A percentile compares a stretch with the other conserved stretches of the same genome.
These are phyloP conservation scores for Platyrinchus mystaceus DNA, from an alignment of 2,797 vertebrate genomes.

Conservation along the genomic window DNA sequence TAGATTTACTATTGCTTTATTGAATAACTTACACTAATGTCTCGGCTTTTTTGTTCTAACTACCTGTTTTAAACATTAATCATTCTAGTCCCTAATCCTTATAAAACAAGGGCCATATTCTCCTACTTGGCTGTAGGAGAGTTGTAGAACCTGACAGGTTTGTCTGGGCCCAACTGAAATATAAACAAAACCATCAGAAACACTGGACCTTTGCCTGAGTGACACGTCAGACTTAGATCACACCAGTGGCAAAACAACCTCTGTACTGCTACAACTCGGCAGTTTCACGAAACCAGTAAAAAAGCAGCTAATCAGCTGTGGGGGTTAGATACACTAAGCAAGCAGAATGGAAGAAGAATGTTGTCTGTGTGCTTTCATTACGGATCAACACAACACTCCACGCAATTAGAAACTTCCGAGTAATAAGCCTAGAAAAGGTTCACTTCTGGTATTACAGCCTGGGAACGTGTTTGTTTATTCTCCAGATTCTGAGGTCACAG, in stretches of 20 bases:
- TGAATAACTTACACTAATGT: neutral
- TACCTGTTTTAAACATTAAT: neutral
- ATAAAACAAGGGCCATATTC: neutral
- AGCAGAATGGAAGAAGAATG: neutral
- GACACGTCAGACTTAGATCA: slow-evolving; percentile 43
- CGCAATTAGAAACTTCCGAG: neutral
- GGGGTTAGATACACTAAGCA: neutral
- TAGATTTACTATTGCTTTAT: neutral
- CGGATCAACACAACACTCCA: neutral
- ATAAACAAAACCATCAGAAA: neutral
- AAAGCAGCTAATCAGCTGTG: neutral
- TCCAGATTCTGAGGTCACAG: neutral
- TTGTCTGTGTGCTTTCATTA: neutral
- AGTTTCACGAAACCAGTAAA: neutral
- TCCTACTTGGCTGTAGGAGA: neutral
- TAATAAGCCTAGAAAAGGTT: neutral
- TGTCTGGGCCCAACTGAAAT: neutral
- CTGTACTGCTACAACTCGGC: neutral
- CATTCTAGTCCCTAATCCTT: neutral
- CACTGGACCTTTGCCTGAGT: neutral
- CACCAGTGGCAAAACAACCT: neutral
- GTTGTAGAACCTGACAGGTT: neutral
- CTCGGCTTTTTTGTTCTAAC: neutral
- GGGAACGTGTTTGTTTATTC: neutral
- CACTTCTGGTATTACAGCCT: neutral